phyloP scores from a whole-genome alignment of 1,140 invertebrate genomes.

The Drosophila sproati region DNA sequence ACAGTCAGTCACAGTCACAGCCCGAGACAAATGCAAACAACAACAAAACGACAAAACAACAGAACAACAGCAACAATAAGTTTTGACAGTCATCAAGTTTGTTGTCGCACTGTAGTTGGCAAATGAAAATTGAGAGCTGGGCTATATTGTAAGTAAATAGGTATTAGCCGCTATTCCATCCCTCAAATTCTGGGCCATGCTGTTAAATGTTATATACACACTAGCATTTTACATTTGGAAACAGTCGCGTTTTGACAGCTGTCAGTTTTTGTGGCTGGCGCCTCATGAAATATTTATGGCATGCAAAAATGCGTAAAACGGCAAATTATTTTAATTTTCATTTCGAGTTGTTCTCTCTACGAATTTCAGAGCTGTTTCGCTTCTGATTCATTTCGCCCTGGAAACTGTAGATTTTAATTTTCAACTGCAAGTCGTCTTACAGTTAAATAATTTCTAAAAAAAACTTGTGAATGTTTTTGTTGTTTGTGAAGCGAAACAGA shows the following conservation, averaged over 20 bases:
- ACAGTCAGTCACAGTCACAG: slow-evolving; percentile 35
- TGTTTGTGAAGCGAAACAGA: too few species aligned
- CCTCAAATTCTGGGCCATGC: slow-evolving; percentile 56
- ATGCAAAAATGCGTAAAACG: slow-evolving; percentile 57
- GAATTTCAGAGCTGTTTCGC: slow-evolving; percentile 12
- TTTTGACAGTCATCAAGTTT: slow-evolving; percentile 60
- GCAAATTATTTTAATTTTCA: slow-evolving; percentile 66
- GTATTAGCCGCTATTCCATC: background rate
- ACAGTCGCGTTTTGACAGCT: slow-evolving; percentile 76
- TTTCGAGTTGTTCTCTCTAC: slow-evolving; percentile 7
- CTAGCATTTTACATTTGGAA: slow-evolving; percentile 56
- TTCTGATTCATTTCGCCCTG: background rate
- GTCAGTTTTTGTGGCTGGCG: slow-evolving; percentile 70
- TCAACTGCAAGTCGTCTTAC: too few species aligned
- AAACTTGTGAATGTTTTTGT: too few species aligned
- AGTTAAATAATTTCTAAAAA: too few species aligned
- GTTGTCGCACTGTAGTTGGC: slow-evolving; percentile 24
- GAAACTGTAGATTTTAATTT: background rate
- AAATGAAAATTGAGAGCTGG: slow-evolving; percentile 61
- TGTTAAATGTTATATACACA: slow-evolving; percentile 40
- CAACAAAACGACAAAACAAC: slow-evolving; percentile 3
- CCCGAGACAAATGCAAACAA: background rate
- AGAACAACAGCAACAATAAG: slow-evolving; percentile 24
- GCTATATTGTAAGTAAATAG: background rate
- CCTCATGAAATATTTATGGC: slow-evolving; percentile 80